Conservation (phyloP, 2,888 invertebrate species). For the Chydorus sphaericus region DNA sequence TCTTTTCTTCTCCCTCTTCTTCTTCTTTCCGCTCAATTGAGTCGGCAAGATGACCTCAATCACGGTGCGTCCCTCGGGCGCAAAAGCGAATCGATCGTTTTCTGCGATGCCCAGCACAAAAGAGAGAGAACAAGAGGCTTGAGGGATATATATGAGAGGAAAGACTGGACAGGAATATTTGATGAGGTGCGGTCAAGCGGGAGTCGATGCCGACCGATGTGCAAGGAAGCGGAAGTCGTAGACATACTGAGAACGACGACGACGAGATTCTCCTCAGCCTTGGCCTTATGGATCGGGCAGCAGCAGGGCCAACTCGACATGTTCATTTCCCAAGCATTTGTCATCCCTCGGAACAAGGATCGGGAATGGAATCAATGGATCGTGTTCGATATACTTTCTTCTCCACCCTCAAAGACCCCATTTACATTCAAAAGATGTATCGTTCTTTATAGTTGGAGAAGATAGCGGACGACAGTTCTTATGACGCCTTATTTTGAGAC, state of each 20-base stretch:
- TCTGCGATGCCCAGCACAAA: not conserved
- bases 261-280: not conserved
- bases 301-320: no score
- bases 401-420: no score
- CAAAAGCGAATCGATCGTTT: not conserved
- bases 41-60: slow-evolving; percentile 5
- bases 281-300: no score
- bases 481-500: no score
- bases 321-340: no score
- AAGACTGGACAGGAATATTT: slow-evolving; percentile 1
- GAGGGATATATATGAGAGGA: not conserved
- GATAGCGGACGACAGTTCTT: no score
- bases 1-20: no score
- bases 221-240: not conserved
- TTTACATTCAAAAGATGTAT: no score
- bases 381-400: no score
- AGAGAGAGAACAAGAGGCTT: not conserved
- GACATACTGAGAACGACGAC: slow-evolving; percentile 1
- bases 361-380: no score
- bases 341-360: no score
- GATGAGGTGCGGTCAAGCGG: slow-evolving; percentile 4
- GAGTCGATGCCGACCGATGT: not conserved
- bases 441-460: no score
- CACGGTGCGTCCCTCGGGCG: not conserved
- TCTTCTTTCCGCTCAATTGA: slow-evolving; percentile 5